Base-by-base conservation (phyloP, 2,888 invertebrate genomes). In the Pollenia labialis region DNA sequence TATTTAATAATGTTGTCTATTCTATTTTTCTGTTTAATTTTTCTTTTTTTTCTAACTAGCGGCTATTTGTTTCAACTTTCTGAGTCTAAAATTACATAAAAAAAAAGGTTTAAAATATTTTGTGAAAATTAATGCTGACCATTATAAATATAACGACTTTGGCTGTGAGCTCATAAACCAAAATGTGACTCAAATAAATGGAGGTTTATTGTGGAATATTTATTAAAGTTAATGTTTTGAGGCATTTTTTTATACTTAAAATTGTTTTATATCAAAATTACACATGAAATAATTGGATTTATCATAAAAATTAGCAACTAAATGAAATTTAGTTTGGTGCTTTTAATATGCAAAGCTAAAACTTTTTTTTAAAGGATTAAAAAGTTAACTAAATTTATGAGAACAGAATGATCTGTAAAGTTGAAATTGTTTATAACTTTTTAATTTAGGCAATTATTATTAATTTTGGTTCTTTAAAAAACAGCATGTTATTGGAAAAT, bases 101-200 rank as follows among this genome's bases (percentile, higher is more conserved):
- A 18, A 74, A 66, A 66, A 64, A 75, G 6, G 7, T 46, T 12
- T 48, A 52, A 66, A 56, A 32, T 71, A 66, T 80, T 64, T 72
- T 18, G 18, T 77, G 58, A 40, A 87, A 77, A 84, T 84, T 87
- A 81, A 87, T 87, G 81, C 74, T 77, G 87, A 68, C 77, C 76
- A 84, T 84, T 84, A 81, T 16, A 32, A 68, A 23, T 71, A 76
- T 81, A 77, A 75, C 71, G 76, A 46, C 44, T 69, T 50, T 69
- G 62, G 62, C 71, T 71, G 52, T 18, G 54, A 32, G 40, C 32
- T 11, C 18, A 50, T 58, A 58, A 66, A 74, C 56, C 14, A 32
- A 76, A 76, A 54, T 69, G 44, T 69, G 62, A 69, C n/a, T 48
- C 32, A 68, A 68, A 66, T 44, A 81, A 81, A 23, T 68, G 18